phyloP scores from a whole-genome alignment of 2,797 vertebrate genomes.

The Sebastes trivittatus region DNA sequence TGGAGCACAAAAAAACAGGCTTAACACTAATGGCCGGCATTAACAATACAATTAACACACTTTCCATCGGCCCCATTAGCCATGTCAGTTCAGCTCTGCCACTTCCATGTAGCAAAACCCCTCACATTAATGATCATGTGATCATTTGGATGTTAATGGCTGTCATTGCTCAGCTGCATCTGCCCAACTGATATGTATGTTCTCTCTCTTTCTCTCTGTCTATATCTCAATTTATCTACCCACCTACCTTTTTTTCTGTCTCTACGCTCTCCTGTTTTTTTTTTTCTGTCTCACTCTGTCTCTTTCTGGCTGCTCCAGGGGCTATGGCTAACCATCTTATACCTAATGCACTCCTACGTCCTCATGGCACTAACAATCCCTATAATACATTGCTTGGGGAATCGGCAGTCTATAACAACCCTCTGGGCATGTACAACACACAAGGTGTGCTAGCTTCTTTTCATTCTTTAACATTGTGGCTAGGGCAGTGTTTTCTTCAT shows the following conservation, averaged over 20 bases:
- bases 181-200: constrained; percentile 90
- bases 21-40: constrained; percentile 40
- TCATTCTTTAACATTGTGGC: constrained; percentile 80
- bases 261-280: constrained; percentile 18
- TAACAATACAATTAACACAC: constrained; percentile 49
- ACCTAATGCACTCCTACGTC: constrained; percentile 99
- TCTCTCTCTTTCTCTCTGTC: constrained; percentile 57
- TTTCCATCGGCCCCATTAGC: constrained; percentile 65
- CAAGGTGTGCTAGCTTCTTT: constrained; percentile 97
- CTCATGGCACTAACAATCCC: constrained; percentile 99
- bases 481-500: constrained; percentile 63
- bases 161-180: constrained; percentile 89
- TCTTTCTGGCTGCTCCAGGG: constrained; percentile 94
- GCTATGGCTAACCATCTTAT: constrained; percentile 99
- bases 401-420: constrained; percentile 99
- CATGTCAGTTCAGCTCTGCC: constrained; percentile 60
- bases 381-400: constrained; percentile 99
- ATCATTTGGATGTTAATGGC: constrained; percentile 85
- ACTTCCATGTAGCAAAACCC: constrained; percentile 50
- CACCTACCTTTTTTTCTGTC: constrained; percentile 44
- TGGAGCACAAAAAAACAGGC: constrained; percentile 20
- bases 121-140: constrained; percentile 71
- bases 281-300: constrained; percentile 55
- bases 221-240: constrained; percentile 57
- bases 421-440: constrained; percentile 99